Conservation (phyloP, 2,113 vertebrate species). For the Oreocharis arfaki region DNA sequence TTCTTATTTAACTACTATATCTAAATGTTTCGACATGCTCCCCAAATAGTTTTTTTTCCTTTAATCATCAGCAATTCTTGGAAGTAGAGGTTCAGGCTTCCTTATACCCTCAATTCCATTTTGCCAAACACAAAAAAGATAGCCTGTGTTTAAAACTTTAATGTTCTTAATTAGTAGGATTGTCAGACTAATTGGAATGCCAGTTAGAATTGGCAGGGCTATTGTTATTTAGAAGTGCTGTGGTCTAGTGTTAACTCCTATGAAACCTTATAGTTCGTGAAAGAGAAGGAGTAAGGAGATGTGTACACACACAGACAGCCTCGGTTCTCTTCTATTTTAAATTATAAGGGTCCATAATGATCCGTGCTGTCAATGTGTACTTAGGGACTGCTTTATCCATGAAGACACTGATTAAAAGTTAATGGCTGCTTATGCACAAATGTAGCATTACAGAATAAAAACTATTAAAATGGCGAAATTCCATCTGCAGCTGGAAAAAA, state of each 20-base stretch:
- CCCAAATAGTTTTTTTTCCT: neutral
- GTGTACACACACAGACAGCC: slow-evolving; percentile 7
- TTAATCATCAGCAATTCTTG: neutral
- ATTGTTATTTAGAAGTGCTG: slow-evolving; percentile 74
- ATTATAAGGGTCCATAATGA: slow-evolving; percentile 59
- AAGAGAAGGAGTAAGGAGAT: slow-evolving; percentile 52
- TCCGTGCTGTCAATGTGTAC: neutral
- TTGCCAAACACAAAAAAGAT: slow-evolving; percentile 69
- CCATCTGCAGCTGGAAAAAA: neutral
- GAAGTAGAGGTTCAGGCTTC: neutral
- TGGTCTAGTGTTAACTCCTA: slow-evolving; percentile 74
- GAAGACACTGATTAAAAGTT: neutral
- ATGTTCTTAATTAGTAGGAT: slow-evolving; percentile 78
- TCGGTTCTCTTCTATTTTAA: slow-evolving; percentile 36
- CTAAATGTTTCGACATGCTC: neutral
- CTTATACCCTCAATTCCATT: slow-evolving; percentile 55
- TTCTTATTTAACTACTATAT: neutral
- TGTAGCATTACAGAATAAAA: neutral
- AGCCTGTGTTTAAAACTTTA: slow-evolving; percentile 79
- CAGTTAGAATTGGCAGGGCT: slow-evolving; percentile 77
- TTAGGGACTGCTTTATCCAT: slow-evolving; percentile 7
- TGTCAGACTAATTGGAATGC: slow-evolving; percentile 76
- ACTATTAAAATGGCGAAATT: neutral
- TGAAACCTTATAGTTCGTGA: slow-evolving; percentile 75
- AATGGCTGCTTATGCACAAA: neutral